Evolutionary conservation across 2,113 vertebrate species (phyloP).

Genomic region (Xiphophorus maculatus): DNA sequence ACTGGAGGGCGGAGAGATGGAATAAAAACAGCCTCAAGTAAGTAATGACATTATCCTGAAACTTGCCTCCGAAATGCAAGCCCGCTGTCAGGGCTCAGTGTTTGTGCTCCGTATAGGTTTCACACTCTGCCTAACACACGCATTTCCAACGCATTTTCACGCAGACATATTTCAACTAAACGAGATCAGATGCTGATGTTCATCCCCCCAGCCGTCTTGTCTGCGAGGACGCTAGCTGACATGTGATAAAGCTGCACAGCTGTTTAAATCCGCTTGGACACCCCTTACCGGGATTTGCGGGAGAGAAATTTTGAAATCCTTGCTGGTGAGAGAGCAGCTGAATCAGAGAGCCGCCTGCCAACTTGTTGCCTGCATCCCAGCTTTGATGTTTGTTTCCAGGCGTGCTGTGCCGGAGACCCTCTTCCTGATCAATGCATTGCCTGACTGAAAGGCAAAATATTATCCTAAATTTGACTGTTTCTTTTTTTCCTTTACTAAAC

Average conservation of each 20-base stretch:
- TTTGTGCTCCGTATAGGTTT: neutral
- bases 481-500: neutral
- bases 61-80: slow-evolving; percentile 32
- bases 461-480: neutral
- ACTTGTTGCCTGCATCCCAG: slow-evolving; percentile 38
- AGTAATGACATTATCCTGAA: slow-evolving; percentile 41
- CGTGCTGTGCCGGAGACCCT: slow-evolving; percentile 49
- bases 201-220: neutral
- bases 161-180: neutral
- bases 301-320: slow-evolving; percentile 23
- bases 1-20: neutral
- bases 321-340: slow-evolving; percentile 3
- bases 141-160: neutral
- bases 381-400: slow-evolving; percentile 39
- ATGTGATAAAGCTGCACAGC: neutral
- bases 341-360: slow-evolving; percentile 30
- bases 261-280: neutral
- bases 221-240: neutral
- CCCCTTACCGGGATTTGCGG: neutral
- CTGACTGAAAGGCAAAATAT: slow-evolving; percentile 15
- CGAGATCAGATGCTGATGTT: neutral
- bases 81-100: slow-evolving; percentile 4
- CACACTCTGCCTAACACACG: neutral
- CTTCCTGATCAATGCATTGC: slow-evolving; percentile 29
- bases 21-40: slow-evolving; percentile 31